phyloP scores from a whole-genome alignment of 2,113 vertebrate genomes.

The Seriola rivoliana region DNA sequence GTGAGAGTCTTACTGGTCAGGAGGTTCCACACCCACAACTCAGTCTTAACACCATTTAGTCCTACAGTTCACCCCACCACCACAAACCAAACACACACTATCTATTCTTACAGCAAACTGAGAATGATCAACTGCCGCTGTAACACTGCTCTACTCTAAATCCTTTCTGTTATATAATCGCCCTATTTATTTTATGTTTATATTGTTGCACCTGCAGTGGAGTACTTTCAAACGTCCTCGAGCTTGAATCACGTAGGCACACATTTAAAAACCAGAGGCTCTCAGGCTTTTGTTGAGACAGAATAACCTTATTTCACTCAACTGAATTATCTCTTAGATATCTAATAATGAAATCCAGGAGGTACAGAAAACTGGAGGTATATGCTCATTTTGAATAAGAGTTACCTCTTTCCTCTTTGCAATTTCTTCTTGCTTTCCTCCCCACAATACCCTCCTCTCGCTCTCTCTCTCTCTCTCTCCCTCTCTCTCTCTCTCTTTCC shows the following conservation, averaged over 20 bases:
- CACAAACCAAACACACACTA: constrained; percentile 31
- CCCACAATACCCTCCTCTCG: constrained; percentile 52
- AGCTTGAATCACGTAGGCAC: constrained; percentile 52
- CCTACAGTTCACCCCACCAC: constrained; percentile 26
- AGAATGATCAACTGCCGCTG: constrained; percentile 50
- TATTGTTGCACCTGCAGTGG: constrained; percentile 61
- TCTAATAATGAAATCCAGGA: constrained; percentile 75
- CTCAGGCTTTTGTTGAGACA: constrained; percentile 59
- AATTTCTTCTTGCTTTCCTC: constrained; percentile 64
- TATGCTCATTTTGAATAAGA: constrained; percentile 73
- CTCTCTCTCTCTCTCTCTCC: constrained; percentile 20
- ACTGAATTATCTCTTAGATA: constrained; percentile 77
- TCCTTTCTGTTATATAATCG: constrained; percentile 64
- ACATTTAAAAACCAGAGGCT: constrained; percentile 54
- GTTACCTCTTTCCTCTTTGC: constrained; percentile 70
- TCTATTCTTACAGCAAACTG: constrained; percentile 32
- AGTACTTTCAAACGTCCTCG: constrained; percentile 54
- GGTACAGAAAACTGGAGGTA: constrained; percentile 66
- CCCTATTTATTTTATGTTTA: constrained; percentile 71
- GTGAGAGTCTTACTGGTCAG: neutral
- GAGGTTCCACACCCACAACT: constrained; percentile 3
- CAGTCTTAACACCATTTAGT: constrained; percentile 42
- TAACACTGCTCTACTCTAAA: constrained; percentile 36
- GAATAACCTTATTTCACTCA: constrained; percentile 75
- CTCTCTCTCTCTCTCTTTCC: neutral